Conservation (phyloP, 2,797 vertebrate species). For the Enteromius viviparus region DNA sequence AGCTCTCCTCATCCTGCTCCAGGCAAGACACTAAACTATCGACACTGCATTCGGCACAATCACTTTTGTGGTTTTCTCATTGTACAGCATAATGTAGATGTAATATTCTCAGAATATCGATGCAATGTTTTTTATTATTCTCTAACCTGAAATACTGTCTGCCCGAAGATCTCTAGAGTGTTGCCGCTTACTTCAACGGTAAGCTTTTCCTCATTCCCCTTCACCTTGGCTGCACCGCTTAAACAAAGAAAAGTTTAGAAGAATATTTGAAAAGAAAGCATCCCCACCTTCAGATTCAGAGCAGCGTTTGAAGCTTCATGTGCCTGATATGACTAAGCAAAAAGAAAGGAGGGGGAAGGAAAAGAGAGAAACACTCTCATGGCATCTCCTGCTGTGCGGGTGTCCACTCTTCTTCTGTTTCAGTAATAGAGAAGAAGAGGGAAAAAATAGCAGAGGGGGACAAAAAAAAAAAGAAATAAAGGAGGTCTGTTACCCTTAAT, state of each 20-base stretch:
- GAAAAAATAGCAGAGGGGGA: constrained; percentile 5
- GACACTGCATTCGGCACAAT: not conserved
- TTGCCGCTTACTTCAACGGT: not conserved
- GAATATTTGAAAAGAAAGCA: constrained; percentile 21
- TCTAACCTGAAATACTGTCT: not conserved
- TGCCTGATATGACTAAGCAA: constrained; percentile 55
- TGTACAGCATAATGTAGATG: not conserved
- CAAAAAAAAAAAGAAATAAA: constrained; percentile 19
- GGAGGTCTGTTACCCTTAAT: constrained; percentile 1
- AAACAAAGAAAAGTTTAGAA: constrained; percentile 19
- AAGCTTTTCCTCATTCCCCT: constrained; percentile 5
- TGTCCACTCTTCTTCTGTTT: constrained; percentile 35
- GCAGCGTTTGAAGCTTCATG: constrained; percentile 51
- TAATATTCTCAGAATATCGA: constrained; percentile 7
- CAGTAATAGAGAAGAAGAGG: not conserved
- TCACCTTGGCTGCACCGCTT: constrained; percentile 25
- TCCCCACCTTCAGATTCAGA: constrained; percentile 48
- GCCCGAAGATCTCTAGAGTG: constrained; percentile 11
- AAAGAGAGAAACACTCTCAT: constrained; percentile 24
- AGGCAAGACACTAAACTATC: not conserved
- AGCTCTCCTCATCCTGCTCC: not conserved
- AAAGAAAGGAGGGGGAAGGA: constrained; percentile 25
- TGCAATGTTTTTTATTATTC: not conserved
- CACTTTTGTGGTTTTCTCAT: not conserved
- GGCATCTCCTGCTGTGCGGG: constrained; percentile 33